These are phyloP conservation scores for Conops quadrifasciatus DNA, from an alignment of 2,888 invertebrate species.

Conservation along the genomic window DNA sequence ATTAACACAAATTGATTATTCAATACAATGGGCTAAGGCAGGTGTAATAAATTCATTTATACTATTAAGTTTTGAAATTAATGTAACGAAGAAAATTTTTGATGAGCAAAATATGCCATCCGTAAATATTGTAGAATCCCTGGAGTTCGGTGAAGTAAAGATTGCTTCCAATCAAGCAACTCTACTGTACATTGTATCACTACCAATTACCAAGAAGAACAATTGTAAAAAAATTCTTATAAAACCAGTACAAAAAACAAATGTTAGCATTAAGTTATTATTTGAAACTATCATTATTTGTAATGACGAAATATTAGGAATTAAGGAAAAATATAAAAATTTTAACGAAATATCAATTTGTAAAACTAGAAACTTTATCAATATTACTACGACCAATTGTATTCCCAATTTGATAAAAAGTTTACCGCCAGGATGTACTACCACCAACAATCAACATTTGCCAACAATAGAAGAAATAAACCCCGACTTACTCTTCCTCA, in stretches of 20 bases:
- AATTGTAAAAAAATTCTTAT: conserved; percentile 38
- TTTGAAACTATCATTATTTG: conserved; percentile 35
- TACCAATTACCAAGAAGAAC: conserved; percentile 33
- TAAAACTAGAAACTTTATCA: conserved; percentile 33
- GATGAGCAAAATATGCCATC: conserved; percentile 40
- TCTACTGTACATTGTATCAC: conserved; percentile 39
- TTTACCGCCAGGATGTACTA: conserved; percentile 7
- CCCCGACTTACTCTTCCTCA: conserved; percentile 27
- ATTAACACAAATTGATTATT: conserved; percentile 38
- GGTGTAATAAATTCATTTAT: conserved; percentile 43
- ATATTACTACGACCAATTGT: conserved; percentile 4
- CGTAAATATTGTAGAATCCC: conserved; percentile 38
- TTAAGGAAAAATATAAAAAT: conserved; percentile 37
- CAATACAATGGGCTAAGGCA: conserved; percentile 42
- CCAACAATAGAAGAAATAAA: conserved; percentile 24
- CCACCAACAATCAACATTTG: conserved; percentile 10
- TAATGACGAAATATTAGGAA: conserved; percentile 33
- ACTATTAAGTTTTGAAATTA: conserved; percentile 41
- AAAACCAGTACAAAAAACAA: conserved; percentile 38
- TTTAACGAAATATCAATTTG: conserved; percentile 41
- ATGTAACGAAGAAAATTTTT: conserved; percentile 35
- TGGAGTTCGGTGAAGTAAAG: conserved; percentile 38
- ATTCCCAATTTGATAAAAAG: conserved; percentile 12
- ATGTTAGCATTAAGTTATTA: conserved; percentile 38
- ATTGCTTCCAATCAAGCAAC: conserved; percentile 38